Evolutionary conservation across 2,888 invertebrate species (phyloP).

Genomic region (Epicampocera succincta): DNA sequence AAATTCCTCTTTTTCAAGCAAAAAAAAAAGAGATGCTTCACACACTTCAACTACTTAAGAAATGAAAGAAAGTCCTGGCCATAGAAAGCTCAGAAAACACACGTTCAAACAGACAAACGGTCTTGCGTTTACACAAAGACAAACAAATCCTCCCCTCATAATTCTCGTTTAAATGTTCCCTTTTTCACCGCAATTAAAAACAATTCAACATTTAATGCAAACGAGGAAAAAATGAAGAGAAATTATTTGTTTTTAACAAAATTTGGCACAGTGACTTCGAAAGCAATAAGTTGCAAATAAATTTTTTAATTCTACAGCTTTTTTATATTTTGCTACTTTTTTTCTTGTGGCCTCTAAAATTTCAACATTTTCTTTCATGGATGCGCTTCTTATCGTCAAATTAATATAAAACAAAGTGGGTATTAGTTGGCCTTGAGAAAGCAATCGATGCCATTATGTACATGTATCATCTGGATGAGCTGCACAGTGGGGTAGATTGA

Average conservation of each 20-base stretch:
- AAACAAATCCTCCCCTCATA: constrained; percentile 37
- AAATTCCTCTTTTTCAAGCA: not conserved
- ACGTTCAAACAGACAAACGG: not conserved
- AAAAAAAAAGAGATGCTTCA: constrained; percentile 13
- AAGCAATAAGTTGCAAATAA: not conserved
- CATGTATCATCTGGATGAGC: no score
- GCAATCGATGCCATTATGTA: no score
- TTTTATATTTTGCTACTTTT: not conserved
- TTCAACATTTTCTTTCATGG: no score
- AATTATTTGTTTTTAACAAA: constrained; percentile 33
- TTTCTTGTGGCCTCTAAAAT: no score
- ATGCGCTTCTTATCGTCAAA: no score
- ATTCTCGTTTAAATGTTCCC: constrained; percentile 44
- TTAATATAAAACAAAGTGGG: no score
- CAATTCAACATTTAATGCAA: constrained; percentile 55
- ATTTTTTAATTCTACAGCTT: no score
- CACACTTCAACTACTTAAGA: constrained; percentile 46
- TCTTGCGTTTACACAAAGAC: constrained; percentile 16
- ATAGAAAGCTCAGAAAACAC: constrained; percentile 24
- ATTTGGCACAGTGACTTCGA: constrained; percentile 21
- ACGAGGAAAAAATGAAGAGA: constrained; percentile 22
- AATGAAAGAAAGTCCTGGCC: constrained; percentile 37
- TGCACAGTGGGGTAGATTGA: no score
- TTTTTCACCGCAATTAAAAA: constrained; percentile 65
- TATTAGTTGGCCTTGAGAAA: no score